Evolutionary conservation across 1,140 invertebrate genomes (phyloP), one percentile per base, ranked within the genome.

Genomic region (Nephila pilipes): DNA sequence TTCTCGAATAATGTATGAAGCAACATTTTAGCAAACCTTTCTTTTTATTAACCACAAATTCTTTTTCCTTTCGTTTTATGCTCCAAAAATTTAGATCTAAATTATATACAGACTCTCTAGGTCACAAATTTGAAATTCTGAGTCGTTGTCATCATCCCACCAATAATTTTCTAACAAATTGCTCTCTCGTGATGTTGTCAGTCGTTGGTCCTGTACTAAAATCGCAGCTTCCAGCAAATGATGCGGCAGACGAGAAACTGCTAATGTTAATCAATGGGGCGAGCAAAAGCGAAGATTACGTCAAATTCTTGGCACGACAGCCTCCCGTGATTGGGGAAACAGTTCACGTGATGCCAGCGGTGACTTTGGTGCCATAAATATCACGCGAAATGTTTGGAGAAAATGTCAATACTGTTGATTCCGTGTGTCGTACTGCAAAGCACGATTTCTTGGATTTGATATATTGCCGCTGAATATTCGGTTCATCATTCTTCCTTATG

Each of bases 351-450:
- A 81, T 10, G 79, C 79, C 20, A 36, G 18, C 36, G 36, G 79
- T 81, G 36, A 81, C 79, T 81, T 81, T n/a, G 14, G 18, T 22
- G 36, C 79, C 79, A 81, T 81, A 81, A 81, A 81, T 81, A 81
- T 81, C 38, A 38, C 32, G 79, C 32, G 79, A 81, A 81, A 81
- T 81, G 79, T 81, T 81, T 81, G 79, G 79, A 81, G 79, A 81
- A 81, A 81, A 81, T 81, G 79, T 81, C 79, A 81, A 81, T 81
- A 81, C 36, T 54, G 79, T 54, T 81, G 36, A 81, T 81, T 81
- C 79, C 79, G 36, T 16, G 36, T 81, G 79, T 81, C 79, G 46
- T 36, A 54, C 20, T 22, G 22, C 38, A 22, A 25, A 36, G 79
- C 79, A 81, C 79, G 79, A 81, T 38, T 81, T 38, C 46, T 81